phyloP scores from a whole-genome alignment of 2,888 invertebrate genomes.

The Mythimna ferrago region DNA sequence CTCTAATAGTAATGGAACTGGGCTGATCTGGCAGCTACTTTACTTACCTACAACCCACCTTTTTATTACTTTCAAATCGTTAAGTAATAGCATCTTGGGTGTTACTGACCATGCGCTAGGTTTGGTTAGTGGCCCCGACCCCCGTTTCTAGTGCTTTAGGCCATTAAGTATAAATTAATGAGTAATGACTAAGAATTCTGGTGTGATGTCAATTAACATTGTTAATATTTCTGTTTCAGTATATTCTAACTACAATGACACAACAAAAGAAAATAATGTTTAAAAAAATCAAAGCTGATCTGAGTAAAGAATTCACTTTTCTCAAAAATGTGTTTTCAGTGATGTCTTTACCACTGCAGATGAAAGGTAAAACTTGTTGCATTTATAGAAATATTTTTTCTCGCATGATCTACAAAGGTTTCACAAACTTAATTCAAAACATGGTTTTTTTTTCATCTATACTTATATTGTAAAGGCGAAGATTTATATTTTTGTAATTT shows the following conservation, averaged over 20 bases:
- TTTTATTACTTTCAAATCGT: background rate
- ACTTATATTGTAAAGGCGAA: too few relatives aligned
- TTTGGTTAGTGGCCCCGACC: background rate
- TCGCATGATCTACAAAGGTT: too few relatives aligned
- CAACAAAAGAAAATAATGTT: conserved; percentile 71
- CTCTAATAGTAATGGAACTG: too few relatives aligned
- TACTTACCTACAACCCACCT: background rate
- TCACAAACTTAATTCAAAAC: too few relatives aligned
- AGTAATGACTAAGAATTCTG: background rate
- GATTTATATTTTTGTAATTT: too few relatives aligned
- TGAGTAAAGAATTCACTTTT: conserved; percentile 90
- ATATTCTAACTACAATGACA: conserved; percentile 59
- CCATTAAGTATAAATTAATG: background rate
- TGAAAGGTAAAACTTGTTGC: conserved; percentile 76
- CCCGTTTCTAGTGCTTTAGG: too few relatives aligned
- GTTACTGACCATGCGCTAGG: too few relatives aligned
- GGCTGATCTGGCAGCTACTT: background rate
- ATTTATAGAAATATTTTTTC: background rate
- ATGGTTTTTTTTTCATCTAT: too few relatives aligned
- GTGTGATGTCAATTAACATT: background rate
- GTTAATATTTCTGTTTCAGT: conserved; percentile 16
- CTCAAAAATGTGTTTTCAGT: conserved; percentile 91
- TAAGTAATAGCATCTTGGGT: background rate
- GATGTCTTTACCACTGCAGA: conserved; percentile 88
- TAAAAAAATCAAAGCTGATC: conserved; percentile 80